A percentile compares a stretch with the other conserved stretches of the same genome.
These are phyloP conservation scores for Himantopus leucocephalus DNA, from an alignment of 2,113 vertebrate species.

Conservation along the genomic window DNA sequence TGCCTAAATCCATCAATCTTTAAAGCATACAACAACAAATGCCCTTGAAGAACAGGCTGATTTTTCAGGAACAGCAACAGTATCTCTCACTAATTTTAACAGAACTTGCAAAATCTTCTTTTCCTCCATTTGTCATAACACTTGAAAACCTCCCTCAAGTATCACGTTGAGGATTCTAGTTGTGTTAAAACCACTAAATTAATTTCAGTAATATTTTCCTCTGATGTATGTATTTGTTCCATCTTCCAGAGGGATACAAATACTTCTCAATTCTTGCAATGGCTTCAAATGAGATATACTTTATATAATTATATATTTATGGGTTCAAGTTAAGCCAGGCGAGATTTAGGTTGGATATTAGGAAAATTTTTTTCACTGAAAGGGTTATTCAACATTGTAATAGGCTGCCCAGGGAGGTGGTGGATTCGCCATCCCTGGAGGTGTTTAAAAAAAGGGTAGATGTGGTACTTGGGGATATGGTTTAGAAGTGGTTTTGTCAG, in stretches of 20 bases:
- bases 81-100: not conserved
- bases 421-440: too few species aligned
- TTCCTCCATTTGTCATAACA: not conserved
- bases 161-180: not conserved
- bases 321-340: too few species aligned
- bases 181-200: not conserved
- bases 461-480: too few species aligned
- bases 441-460: too few species aligned
- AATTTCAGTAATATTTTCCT: not conserved
- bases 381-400: too few species aligned
- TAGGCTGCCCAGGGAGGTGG: too few species aligned
- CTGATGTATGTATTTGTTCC: not conserved
- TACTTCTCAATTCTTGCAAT: not conserved
- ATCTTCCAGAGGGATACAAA: not conserved
- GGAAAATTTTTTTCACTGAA: too few species aligned
- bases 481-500: too few species aligned
- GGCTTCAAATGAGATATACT: not conserved
- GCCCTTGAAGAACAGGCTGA: not conserved
- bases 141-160: not conserved
- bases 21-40: not conserved
- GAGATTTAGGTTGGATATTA: too few species aligned
- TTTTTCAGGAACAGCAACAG: not conserved
- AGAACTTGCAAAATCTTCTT: not conserved
- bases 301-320: too few species aligned
- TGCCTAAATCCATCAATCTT: not conserved